Percentiles rank a stretch among this genome's conserved stretches.
Evolutionary conservation across 2,888 invertebrate genomes (phyloP).

Genomic region (Latrodectus hesperus): DNA sequence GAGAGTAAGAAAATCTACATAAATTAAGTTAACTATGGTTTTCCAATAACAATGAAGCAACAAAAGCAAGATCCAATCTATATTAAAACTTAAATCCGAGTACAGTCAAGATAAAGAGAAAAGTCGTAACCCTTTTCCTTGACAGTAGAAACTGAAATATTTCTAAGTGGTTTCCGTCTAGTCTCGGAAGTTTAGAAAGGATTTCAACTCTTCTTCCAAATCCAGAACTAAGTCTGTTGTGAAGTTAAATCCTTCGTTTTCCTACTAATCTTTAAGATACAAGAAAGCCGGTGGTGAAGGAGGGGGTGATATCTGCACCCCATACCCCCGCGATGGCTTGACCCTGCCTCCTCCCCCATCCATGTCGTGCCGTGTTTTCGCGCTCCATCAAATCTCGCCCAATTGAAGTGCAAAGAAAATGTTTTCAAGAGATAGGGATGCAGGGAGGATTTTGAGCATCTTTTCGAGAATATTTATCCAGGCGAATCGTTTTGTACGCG

Average conservation of each 20-base stretch:
- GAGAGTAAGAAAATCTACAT: too few species aligned
- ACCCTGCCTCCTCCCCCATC: background rate
- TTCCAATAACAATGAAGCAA: too few species aligned
- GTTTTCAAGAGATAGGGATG: constrained; percentile 41
- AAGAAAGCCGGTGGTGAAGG: too few species aligned
- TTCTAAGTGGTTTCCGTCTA: background rate
- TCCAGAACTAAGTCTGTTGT: background rate
- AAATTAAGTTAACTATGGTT: too few species aligned
- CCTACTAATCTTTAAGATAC: too few species aligned
- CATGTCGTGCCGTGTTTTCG: constrained; percentile 36
- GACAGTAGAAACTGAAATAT: too few species aligned
- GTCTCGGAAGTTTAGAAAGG: constrained; percentile 14
- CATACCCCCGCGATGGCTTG: background rate
- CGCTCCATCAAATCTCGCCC: constrained; percentile 54
- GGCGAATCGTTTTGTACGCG: constrained; percentile 47
- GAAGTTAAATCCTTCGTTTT: too few species aligned
- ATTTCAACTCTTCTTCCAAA: background rate
- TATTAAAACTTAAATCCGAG: too few species aligned
- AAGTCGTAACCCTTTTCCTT: too few species aligned
- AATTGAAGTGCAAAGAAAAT: constrained; percentile 68
- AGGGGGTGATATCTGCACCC: background rate
- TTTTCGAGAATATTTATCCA: constrained; percentile 64
- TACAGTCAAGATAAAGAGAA: too few species aligned
- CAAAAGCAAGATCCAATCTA: too few species aligned
- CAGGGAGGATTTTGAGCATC: constrained; percentile 58